Percentiles rank a stretch among this genome's conserved stretches.
These are phyloP conservation scores for Mustelus asterias DNA, from an alignment of 2,113 vertebrate genomes.

Conservation along the genomic window DNA sequence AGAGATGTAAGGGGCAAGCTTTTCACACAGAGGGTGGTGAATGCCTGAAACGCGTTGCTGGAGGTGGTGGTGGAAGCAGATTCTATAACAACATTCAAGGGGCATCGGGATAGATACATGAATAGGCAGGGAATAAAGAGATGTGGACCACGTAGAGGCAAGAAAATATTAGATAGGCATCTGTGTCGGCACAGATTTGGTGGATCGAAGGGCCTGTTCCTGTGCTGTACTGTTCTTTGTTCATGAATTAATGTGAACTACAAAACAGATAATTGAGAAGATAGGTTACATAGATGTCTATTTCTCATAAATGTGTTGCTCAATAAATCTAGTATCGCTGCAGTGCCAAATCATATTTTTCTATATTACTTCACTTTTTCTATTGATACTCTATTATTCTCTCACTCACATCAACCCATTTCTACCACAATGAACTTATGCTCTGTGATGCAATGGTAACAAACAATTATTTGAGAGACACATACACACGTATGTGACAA, in stretches of 20 bases:
- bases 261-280: neutral
- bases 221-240: no score
- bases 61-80: no score
- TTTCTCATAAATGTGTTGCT: neutral
- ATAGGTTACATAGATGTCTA: neutral
- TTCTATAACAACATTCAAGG: no score
- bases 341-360: neutral
- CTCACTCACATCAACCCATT: neutral
- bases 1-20: no score
- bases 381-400: neutral
- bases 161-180: no score
- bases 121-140: no score
- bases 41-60: no score
- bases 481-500: neutral
- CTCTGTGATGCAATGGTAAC: neutral
- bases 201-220: no score
- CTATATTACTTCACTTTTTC: neutral
- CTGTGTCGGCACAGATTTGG: no score
- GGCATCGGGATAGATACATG: no score
- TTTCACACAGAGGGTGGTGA: no score
- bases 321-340: neutral
- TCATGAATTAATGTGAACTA: neutral
- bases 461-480: neutral
- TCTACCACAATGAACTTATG: neutral
- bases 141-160: no score